These are phyloP conservation scores for Athalia cordata DNA, from an alignment of 2,888 invertebrate species.

Conservation along the genomic window DNA sequence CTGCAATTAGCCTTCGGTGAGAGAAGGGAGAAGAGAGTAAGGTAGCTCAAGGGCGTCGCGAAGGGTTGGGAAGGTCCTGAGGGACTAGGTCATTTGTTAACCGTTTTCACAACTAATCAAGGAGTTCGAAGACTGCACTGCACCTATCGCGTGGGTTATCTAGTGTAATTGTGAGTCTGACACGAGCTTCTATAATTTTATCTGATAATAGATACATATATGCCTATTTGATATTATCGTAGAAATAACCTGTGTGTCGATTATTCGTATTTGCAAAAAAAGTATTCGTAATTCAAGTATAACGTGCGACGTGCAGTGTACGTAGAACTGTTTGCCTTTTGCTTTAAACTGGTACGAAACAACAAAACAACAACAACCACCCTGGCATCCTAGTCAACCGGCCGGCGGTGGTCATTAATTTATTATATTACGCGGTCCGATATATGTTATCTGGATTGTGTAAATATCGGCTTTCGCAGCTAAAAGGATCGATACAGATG, in stretches of 20 bases:
- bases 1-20: conserved; percentile 11
- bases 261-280: conserved; percentile 10
- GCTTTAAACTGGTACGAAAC: conserved; percentile 11
- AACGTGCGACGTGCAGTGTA: conserved; percentile 1
- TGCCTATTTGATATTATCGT: background rate
- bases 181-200: background rate
- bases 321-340: conserved; percentile 13
- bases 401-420: conserved; percentile 25
- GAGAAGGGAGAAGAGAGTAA: conserved; percentile 9
- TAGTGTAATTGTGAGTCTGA: background rate
- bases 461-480: conserved; percentile 8
- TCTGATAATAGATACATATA: too few species aligned
- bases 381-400: conserved; percentile 19
- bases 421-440: conserved; percentile 13
- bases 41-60: conserved; percentile 8
- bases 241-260: background rate
- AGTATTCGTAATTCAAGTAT: conserved; percentile 18
- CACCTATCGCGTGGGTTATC: background rate
- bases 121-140: conserved; percentile 10
- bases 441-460: conserved; percentile 23
- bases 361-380: conserved; percentile 9
- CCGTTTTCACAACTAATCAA: conserved; percentile 20
- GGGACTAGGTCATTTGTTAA: conserved; percentile 23
- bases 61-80: conserved; percentile 12
- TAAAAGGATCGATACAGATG: too few species aligned